Percentiles rank a stretch among this genome's conserved stretches.
These are phyloP conservation scores for Pyrrhosoma nymphula DNA, from an alignment of 2,888 invertebrate species.

Conservation along the genomic window DNA sequence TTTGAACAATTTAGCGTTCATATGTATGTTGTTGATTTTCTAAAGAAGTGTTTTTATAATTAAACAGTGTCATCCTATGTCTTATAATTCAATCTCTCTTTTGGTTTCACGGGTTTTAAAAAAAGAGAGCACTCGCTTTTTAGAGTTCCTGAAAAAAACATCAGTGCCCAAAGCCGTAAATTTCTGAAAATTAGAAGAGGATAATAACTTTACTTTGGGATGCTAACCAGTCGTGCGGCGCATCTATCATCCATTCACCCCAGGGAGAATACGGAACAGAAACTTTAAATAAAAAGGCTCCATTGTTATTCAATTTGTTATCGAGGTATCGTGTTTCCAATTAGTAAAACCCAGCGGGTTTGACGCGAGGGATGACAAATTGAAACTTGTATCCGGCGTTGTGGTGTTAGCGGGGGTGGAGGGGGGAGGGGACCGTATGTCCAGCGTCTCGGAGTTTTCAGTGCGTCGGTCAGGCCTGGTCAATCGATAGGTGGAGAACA, in stretches of 20 bases:
- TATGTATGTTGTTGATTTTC: no score
- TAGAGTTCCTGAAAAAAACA: no score
- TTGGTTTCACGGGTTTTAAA: no score
- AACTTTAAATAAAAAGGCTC: conserved; percentile 1
- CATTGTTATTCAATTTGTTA: neutral
- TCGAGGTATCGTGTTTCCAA: neutral
- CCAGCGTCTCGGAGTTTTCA: neutral
- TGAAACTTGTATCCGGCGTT: conserved; percentile 52
- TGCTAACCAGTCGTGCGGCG: neutral
- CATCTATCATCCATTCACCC: neutral
- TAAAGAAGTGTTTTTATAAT: no score
- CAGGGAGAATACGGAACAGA: neutral
- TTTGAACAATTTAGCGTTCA: no score
- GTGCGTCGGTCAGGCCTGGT: neutral
- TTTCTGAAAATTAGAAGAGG: no score
- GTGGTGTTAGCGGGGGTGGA: neutral
- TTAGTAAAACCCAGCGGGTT: neutral
- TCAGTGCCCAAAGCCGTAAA: no score
- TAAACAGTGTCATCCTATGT: no score
- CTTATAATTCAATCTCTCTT: no score
- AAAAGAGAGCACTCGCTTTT: no score
- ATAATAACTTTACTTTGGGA: neutral
- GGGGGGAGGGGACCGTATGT: neutral
- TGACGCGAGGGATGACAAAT: conserved; percentile 39
- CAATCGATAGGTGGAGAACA: conserved; percentile 37